Base-by-base conservation (phyloP, 2,797 vertebrate species). In the Ctenopoma multispine region DNA sequence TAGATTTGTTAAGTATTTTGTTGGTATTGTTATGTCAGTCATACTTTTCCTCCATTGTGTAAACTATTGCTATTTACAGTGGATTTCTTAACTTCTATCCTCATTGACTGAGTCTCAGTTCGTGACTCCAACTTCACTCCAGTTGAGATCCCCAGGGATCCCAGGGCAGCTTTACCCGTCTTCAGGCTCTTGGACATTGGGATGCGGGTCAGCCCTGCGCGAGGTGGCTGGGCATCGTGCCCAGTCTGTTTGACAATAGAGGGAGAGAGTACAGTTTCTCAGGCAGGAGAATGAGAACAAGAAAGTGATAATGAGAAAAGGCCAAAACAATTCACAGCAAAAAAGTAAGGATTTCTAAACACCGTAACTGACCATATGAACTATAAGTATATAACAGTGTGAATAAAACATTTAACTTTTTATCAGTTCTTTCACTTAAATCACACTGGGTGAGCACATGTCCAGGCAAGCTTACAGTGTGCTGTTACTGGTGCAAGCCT, bases 141-240 rank as follows among this genome's bases (percentile, higher is more conserved):
- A 92, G 95, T 93, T 76, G 96, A 94, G 91, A 96, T 93, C 92
- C 96, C 97, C 84, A 96, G 84, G 75, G 96, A 95, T 93, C 96
- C 95, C 83, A 97, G 87, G 84, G 96, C 92, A 74, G 96, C 87
- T 93, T 99, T 99, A 83, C 97, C 97, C 40, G 96, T 96, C 95
- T 99, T 99, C 95, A 99, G 96, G 93, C 96, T 97, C 94, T 98
- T 98, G 91, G 98, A 97, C 96, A 99, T 96, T 83, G 98, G 98
- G 95, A 99, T 99, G 90, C 98, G 97, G 81, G 97, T 99, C 81
- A 96, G 93, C 69, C 96, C 91, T 88, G 96, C 92, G 85, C 96
- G 96, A 72, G 87, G 85, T 56, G 92, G 86, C 85, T 96, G 96
- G 92, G 94, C 93, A 47, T 99, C 98, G 50, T 95, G 95, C 92